phyloP scores from a whole-genome alignment of 2,113 vertebrate genomes.

The Isichthys henryi region DNA sequence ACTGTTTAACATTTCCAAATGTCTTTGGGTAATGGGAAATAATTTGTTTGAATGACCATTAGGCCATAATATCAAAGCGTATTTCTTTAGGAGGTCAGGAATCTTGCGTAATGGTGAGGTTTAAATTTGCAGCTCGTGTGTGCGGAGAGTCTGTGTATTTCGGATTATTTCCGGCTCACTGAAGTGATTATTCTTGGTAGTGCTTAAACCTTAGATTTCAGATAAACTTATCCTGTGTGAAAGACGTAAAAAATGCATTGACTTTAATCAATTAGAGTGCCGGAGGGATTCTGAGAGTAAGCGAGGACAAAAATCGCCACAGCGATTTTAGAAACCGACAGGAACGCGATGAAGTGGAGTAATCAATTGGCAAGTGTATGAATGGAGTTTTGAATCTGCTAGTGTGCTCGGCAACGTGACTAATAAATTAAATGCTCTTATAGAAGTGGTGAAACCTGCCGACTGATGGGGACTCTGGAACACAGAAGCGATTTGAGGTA shows the following conservation, averaged over 20 bases:
- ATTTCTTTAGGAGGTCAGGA: conserved; percentile 11
- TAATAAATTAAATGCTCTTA: neutral
- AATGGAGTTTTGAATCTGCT: neutral
- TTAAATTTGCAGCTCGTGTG: conserved; percentile 4
- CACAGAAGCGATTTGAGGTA: neutral
- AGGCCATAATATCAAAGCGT: neutral
- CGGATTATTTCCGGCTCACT: conserved; percentile 16
- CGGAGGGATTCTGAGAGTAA: neutral
- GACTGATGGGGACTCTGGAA: neutral
- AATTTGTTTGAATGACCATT: conserved; percentile 24
- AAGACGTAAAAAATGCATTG: neutral
- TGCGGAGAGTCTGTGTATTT: conserved; percentile 23
- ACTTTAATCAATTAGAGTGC: neutral
- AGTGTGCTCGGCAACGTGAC: neutral
- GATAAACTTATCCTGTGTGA: conserved; percentile 20
- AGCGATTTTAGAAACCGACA: neutral
- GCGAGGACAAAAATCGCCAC: neutral
- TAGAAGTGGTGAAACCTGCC: neutral
- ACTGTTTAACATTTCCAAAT: conserved; percentile 22
- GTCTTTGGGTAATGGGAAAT: conserved; percentile 21
- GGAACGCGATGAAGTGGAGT: neutral
- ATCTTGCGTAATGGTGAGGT: conserved; percentile 9
- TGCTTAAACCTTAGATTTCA: conserved; percentile 28
- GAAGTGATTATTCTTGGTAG: conserved; percentile 28
- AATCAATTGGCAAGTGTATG: neutral